These are phyloP conservation scores for Parascotia fuliginaria DNA, from an alignment of 2,888 invertebrate species.

Conservation along the genomic window DNA sequence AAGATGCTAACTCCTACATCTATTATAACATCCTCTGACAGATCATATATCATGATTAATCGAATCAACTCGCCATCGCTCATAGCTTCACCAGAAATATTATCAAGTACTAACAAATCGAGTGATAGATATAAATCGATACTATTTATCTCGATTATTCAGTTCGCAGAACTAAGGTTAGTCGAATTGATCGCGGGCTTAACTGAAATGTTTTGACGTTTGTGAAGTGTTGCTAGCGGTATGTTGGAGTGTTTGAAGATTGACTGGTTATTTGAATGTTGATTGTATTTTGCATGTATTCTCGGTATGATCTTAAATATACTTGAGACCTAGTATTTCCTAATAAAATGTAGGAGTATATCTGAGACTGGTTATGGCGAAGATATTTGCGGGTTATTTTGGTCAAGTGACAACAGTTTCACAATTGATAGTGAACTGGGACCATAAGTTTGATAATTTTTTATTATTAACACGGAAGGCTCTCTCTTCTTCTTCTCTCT, in stretches of 20 bases:
- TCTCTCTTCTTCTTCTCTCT: no score
- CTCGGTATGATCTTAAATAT: not conserved
- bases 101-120: slow-evolving; percentile 47
- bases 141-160: slow-evolving; percentile 64
- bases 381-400: no score
- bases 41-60: slow-evolving; percentile 36
- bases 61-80: slow-evolving; percentile 37
- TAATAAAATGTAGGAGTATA: no score
- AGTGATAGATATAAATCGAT: slow-evolving; percentile 65
- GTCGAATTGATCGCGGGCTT: slow-evolving; percentile 25
- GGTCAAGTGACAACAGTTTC: no score
- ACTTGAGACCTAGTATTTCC: no score
- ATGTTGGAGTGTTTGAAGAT: slow-evolving; percentile 10
- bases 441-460: no score
- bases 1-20: slow-evolving; percentile 3
- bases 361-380: no score
- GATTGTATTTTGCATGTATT: not conserved
- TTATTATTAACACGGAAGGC: no score
- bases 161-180: slow-evolving; percentile 45
- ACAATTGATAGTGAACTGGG: no score
- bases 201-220: slow-evolving; percentile 37
- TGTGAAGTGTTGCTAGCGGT: slow-evolving; percentile 22
- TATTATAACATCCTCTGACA: slow-evolving; percentile 16
- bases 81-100: slow-evolving; percentile 35
- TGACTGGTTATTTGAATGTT: not conserved